phyloP scores from a whole-genome alignment of 2,113 vertebrate genomes.

The Orycteropus afer region DNA sequence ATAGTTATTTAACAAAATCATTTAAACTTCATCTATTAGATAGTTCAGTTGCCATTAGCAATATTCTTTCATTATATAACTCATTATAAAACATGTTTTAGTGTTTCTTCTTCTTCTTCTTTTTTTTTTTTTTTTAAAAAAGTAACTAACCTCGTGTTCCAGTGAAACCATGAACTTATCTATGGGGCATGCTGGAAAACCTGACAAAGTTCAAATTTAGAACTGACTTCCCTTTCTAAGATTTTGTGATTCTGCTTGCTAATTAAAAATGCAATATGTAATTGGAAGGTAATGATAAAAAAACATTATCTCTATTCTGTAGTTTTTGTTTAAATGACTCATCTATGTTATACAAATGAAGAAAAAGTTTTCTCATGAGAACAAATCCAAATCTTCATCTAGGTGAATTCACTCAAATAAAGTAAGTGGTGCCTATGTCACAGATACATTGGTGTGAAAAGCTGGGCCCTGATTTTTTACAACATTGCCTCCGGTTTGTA shows the following conservation, averaged over 20 bases:
- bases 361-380: not conserved
- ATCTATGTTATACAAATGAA: not conserved
- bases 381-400: not conserved
- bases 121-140: not conserved
- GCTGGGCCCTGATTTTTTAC: not conserved
- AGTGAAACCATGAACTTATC: slow-evolving; percentile 11
- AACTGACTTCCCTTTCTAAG: slow-evolving; percentile 10
- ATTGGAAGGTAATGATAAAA: slow-evolving; percentile 17
- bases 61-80: not conserved
- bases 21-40: slow-evolving; percentile 13
- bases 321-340: slow-evolving; percentile 35
- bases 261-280: not conserved
- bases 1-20: not conserved
- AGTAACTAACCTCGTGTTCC: not conserved
- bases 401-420: slow-evolving; percentile 20
- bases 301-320: slow-evolving; percentile 2
- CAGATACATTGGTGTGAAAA: not conserved
- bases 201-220: not conserved
- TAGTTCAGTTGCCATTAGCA: slow-evolving; percentile 2
- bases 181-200: slow-evolving; percentile 8
- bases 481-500: not conserved
- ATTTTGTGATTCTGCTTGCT: slow-evolving; percentile 29
- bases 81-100: not conserved
- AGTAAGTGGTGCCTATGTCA: not conserved
- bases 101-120: no score